Base-by-base conservation (phyloP, 2,888 invertebrate genomes). In the Ptychoptera contaminata region DNA sequence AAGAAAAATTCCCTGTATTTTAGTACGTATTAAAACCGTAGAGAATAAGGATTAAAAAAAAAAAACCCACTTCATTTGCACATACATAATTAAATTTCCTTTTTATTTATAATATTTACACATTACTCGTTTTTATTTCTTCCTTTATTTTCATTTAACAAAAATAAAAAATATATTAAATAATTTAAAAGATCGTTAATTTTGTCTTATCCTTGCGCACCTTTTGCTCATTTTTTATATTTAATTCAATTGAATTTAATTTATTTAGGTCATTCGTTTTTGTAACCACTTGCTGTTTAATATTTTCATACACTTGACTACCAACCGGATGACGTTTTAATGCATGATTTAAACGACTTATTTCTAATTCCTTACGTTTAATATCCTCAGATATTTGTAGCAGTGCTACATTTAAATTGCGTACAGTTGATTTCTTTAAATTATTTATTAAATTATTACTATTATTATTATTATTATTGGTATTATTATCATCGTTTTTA, bases 351-450 rank as follows among this genome's bases (percentile, higher is more conserved):
- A 85, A 63, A 56, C 76, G 77, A 1, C 62, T 54, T 44, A 85
- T 71, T 55, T 84, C 83, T 32, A 68, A 71, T 57, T 82, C 78
- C 36, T 79, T 66, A 55, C 70, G 74, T 43, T 72, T 75, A 38
- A 82, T 78, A 54, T 79, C 76, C 63, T 85, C 82, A 2, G 74
- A 74, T 46, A 82, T 69, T 62, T 79, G 77, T 46, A 83, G 77
- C 52, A 77, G 74, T 54, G 79, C 79, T 34, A 85, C 78, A 57
- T 82, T 84, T 35, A 85, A 63, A 44, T 77, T 75, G 58, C 78
- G 77, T 49, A 68, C 76, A 1, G 78, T 70, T 11, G 74, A 70
- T 47, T 71, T 66, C 52, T 70, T 72, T 3, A 72, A 58, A 46
- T 68, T 59, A 37, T 65, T 48, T 41, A 46, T 37, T 37, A 47